Conservation (phyloP, 2,888 invertebrate species). For the Trichogramma dendrolimi region DNA sequence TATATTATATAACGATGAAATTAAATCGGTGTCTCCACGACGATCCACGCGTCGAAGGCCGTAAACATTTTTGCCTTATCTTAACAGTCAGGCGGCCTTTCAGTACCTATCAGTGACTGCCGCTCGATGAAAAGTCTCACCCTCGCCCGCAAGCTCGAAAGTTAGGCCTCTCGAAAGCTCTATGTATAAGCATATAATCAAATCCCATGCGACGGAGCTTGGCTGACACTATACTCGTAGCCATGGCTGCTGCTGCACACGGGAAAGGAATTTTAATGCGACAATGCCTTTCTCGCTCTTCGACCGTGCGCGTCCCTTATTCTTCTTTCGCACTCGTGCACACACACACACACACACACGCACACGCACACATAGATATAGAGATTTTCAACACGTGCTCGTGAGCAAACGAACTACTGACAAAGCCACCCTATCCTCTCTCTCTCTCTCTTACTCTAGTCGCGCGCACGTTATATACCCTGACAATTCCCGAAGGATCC, state of each 20-base stretch:
- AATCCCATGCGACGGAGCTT: slow-evolving; percentile 45
- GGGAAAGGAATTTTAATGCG: slow-evolving; percentile 52
- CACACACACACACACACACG: neutral
- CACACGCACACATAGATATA: too few species aligned
- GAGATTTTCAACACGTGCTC: too few species aligned
- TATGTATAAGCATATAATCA: slow-evolving; percentile 44
- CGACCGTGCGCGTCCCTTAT: slow-evolving; percentile 37
- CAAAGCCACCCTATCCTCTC: slow-evolving; percentile 7
- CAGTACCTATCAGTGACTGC: too few species aligned
- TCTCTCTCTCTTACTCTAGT: slow-evolving; percentile 19
- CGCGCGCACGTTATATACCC: slow-evolving; percentile 11
- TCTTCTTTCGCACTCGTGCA: slow-evolving; percentile 19
- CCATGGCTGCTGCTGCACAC: slow-evolving; percentile 45
- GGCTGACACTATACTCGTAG: slow-evolving; percentile 33
- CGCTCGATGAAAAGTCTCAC: too few species aligned
- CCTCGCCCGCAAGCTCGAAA: too few species aligned
- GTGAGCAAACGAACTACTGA: too few species aligned
- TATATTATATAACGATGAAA: too few species aligned
- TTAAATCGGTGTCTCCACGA: too few species aligned
- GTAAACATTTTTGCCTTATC: too few species aligned
- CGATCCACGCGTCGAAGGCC: too few species aligned
- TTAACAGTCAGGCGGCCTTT: too few species aligned
- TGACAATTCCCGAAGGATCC: slow-evolving; percentile 22
- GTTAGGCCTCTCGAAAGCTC: too few species aligned
- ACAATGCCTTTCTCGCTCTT: slow-evolving; percentile 43